Percentiles rank a stretch among this genome's conserved stretches.
Conservation (phyloP, 2,113 vertebrate species). For the Muscicapa adusta region DNA sequence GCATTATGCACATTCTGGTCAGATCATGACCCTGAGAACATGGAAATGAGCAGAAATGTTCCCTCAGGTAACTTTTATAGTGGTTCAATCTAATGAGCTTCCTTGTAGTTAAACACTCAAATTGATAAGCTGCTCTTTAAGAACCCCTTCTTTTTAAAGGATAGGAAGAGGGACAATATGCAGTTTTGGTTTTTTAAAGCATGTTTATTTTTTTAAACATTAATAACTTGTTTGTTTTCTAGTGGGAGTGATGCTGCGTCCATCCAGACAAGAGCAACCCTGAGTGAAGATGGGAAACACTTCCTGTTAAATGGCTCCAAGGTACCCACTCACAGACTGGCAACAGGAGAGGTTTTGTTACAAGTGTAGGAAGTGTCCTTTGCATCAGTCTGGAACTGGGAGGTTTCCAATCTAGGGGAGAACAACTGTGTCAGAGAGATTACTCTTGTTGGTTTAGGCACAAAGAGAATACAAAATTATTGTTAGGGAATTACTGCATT, state of each 20-base stretch:
- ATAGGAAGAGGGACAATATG: background rate
- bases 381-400: background rate
- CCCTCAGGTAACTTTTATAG: background rate
- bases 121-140: background rate
- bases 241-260: constrained; percentile 96
- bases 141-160: background rate
- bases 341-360: background rate
- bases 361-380: background rate
- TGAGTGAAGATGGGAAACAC: constrained; percentile 85
- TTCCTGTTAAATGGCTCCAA: constrained; percentile 89
- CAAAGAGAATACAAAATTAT: background rate
- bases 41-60: background rate
- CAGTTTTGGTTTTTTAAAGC: background rate
- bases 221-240: background rate
- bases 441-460: background rate
- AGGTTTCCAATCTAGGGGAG: background rate
- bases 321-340: constrained; percentile 68
- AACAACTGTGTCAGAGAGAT: accelerated
- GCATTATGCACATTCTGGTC: background rate
- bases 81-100: background rate
- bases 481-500: background rate
- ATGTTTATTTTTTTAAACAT: background rate
- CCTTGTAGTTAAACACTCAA: background rate
- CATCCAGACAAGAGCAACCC: constrained; percentile 83
- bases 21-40: background rate